Conservation (phyloP, 2,113 vertebrate species). For the Genyomyrus donnyi region DNA sequence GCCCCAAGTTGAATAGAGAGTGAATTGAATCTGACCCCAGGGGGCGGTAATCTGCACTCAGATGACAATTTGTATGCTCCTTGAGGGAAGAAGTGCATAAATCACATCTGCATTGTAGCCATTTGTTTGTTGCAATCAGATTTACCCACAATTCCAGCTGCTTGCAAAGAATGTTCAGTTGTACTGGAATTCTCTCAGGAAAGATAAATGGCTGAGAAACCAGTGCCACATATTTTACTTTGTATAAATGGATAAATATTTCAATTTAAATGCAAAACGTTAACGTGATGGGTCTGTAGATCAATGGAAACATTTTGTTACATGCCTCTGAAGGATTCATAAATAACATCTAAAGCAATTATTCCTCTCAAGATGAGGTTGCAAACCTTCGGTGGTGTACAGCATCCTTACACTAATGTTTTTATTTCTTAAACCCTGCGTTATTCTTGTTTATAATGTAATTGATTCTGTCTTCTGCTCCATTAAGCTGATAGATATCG, state of each 20-base stretch:
- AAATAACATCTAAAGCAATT: constrained; percentile 55
- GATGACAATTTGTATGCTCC: constrained; percentile 32
- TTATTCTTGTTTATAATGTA: constrained; percentile 57
- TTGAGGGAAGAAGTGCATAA: constrained; percentile 28
- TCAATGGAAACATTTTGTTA: constrained; percentile 48
- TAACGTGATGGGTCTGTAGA: constrained; percentile 42
- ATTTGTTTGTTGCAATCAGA: constrained; percentile 34
- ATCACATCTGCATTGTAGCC: constrained; percentile 32
- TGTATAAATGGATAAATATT: constrained; percentile 51
- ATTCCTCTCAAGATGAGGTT: constrained; percentile 56
- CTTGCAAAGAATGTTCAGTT: constrained; percentile 24
- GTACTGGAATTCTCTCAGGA: constrained; percentile 32
- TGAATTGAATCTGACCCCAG: constrained; percentile 28
- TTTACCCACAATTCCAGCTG: constrained; percentile 36
- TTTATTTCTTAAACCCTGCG: constrained; percentile 56
- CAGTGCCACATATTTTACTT: constrained; percentile 49
- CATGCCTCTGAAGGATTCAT: constrained; percentile 45
- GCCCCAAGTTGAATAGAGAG: neutral
- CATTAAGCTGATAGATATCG: constrained; percentile 59
- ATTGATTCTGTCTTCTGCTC: constrained; percentile 58
- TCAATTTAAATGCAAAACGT: constrained; percentile 66
- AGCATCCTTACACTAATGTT: constrained; percentile 53
- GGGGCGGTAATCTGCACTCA: constrained; percentile 33
- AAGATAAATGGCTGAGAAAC: constrained; percentile 47
- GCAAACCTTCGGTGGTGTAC: constrained; percentile 47